Evolutionary conservation across 2,113 vertebrate species (phyloP).

Genomic region (Lates calcarifer): DNA sequence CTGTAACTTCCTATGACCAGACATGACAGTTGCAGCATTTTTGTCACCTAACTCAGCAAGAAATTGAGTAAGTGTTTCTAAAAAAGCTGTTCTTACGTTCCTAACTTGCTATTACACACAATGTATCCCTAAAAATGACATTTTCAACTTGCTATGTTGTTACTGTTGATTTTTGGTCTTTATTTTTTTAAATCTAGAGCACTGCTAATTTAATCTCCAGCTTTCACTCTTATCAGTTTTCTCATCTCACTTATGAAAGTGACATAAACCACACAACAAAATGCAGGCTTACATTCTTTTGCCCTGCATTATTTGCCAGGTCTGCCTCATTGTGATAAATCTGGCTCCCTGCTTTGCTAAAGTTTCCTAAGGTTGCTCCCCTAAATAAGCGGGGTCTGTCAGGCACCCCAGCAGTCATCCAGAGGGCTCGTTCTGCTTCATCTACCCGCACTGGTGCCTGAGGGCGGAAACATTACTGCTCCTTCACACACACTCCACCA

Average conservation of each 20-base stretch:
- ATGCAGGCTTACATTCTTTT: background rate
- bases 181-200: too few species aligned
- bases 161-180: background rate
- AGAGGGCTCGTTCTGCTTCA: conserved; percentile 49
- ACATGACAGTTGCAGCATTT: too few species aligned
- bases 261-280: background rate
- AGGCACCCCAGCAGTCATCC: conserved; percentile 30
- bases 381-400: conserved; percentile 49
- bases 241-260: background rate
- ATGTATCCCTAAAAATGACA: too few species aligned
- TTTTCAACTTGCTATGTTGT: background rate
- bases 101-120: too few species aligned
- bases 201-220: background rate
- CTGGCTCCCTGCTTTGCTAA: conserved; percentile 8
- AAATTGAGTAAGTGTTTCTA: too few species aligned
- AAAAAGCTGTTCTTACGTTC: too few species aligned
- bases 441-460: conserved; percentile 41
- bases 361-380: conserved; percentile 45
- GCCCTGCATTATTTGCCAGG: conserved; percentile 1
- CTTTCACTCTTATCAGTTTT: background rate
- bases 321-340: conserved; percentile 22
- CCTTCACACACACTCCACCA: conserved; percentile 45
- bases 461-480: conserved; percentile 33
- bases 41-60: too few species aligned
- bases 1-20: too few species aligned